Evolutionary conservation across 2,113 vertebrate species (phyloP), one percentile per base, ranked within the genome.

Genomic region (Cinclus mexicanus): DNA sequence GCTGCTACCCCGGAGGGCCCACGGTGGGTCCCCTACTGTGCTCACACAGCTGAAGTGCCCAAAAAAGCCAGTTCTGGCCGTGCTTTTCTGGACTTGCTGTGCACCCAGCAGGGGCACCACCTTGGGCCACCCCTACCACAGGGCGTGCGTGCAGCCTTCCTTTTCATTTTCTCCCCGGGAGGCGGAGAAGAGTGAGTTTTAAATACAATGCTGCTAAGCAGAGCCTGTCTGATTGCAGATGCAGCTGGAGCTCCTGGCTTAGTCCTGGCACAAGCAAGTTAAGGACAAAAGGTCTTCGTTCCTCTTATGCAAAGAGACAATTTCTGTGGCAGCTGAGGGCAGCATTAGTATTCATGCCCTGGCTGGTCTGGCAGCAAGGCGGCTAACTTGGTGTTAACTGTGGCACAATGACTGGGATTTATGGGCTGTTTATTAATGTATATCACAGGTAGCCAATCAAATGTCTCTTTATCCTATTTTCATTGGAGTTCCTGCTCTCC

Each of bases 171-270:
- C 81, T 60, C 41, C 52, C 90, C 8, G 22, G 78, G 78, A 79
- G 74, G 70, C 0, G 3, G 56, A 22, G 74, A 50, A 44, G 87
- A 64, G 78, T 3, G 78, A 52, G n/a, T 44, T 87, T 75, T 67
- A 75, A 71, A 64, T 18, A 63, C 6, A 78, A 39, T 17, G 52
- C 89, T 56, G 83, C 64, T 74, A 2, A 91, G 81, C 52, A 68
- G 84, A 93, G 70, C 53, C 59, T 61, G 84, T 35, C 67, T 71
- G 87, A 39, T 10, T 35, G 78, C 74, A 91, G 84, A 59, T 91
- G 94, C 83, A 93, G 90, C 87, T 95, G 95, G 81, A 95, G 83
- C 81, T 95, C 84, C 89, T 64, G 57, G 44, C 95, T 95, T 79
- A 64, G 75, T 72, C 75, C 57, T 9, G 18, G 79, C 71, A 61